Conservation (phyloP, 2,888 invertebrate genomes). For the Serrognathus titanus region DNA sequence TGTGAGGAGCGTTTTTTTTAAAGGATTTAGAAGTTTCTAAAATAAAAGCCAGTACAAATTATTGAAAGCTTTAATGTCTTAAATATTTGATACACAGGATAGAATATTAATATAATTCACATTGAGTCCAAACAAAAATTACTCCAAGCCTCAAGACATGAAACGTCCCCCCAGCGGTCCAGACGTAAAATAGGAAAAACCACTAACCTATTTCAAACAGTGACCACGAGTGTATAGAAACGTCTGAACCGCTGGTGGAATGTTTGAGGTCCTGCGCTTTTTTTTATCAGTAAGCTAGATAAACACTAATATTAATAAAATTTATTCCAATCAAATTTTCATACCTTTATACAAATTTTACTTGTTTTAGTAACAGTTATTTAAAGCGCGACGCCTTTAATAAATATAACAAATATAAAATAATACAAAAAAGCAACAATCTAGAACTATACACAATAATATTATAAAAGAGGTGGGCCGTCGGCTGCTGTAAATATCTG, state of each 20-base stretch:
- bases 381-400: constrained; percentile 7
- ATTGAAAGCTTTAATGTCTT: constrained; percentile 40
- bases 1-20: too few species aligned
- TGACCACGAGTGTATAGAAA: constrained; percentile 10
- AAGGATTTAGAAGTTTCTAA: too few species aligned
- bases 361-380: constrained; percentile 6
- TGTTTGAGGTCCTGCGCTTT: neutral
- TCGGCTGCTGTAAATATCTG: constrained; percentile 2
- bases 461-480: constrained; percentile 8
- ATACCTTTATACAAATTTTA: constrained; percentile 19
- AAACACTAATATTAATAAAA: constrained; percentile 19
- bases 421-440: constrained; percentile 18
- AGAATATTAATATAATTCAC: constrained; percentile 43
- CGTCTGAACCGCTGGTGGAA: neutral
- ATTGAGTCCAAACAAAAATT: constrained; percentile 41
- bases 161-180: constrained; percentile 9
- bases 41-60: too few species aligned
- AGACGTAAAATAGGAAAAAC: constrained; percentile 32
- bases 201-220: constrained; percentile 34
- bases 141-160: constrained; percentile 16
- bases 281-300: constrained; percentile 11
- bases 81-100: constrained; percentile 44
- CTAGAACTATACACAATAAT: constrained; percentile 20
- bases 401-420: constrained; percentile 19
- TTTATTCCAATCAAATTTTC: constrained; percentile 19